Percentiles rank a stretch among this genome's conserved stretches.
Conservation (phyloP, 2,888 invertebrate species). For the Cecidostiba fungosa region DNA sequence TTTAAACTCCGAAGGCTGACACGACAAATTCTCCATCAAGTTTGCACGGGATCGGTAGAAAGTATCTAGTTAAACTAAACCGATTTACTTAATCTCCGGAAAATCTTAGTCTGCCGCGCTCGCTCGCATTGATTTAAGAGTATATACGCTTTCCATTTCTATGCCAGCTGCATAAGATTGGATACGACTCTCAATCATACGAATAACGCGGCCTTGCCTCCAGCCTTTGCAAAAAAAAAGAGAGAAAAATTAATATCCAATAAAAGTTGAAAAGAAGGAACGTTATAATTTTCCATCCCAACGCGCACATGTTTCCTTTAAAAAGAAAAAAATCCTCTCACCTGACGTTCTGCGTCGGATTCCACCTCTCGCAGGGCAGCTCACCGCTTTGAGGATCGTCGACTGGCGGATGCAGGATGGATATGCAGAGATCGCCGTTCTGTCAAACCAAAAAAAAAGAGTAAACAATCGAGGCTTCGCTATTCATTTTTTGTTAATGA, state of each 20-base stretch:
- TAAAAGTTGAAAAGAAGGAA: neutral
- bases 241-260: neutral
- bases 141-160: neutral
- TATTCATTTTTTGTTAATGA: too few species aligned
- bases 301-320: neutral
- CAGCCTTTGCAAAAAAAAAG: neutral
- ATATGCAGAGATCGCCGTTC: constrained; percentile 99
- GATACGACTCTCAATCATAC: neutral
- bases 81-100: neutral
- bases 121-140: neutral
- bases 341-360: constrained; percentile 99
- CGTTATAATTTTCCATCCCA: neutral
- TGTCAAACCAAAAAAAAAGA: constrained; percentile 80
- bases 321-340: constrained; percentile 65
- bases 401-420: constrained; percentile 98
- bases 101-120: neutral
- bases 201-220: neutral
- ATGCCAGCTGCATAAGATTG: neutral
- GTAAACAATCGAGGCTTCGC: neutral
- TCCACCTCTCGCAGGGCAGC: constrained; percentile 99
- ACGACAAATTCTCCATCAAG: too few species aligned
- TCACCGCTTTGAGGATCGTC: constrained; percentile 99
- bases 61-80: neutral
- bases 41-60: too few species aligned
- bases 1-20: neutral